Evolutionary conservation across 2,888 invertebrate genomes (phyloP).

Genomic region (Graphium colonna): DNA sequence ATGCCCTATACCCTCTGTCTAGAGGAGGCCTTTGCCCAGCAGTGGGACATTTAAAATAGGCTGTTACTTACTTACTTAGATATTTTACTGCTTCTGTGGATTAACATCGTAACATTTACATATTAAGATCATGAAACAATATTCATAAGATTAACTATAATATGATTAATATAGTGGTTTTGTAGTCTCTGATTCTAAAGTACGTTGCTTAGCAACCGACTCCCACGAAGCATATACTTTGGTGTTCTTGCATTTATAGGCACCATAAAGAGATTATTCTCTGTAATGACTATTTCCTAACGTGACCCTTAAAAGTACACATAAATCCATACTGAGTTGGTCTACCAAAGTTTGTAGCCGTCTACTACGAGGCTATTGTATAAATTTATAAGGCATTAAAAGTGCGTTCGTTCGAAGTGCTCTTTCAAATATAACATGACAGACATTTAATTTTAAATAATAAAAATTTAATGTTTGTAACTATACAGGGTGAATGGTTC

Average conservation of each 20-base stretch:
- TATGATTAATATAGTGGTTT: too few relatives aligned
- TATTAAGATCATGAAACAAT: too few relatives aligned
- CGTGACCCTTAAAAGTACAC: background rate
- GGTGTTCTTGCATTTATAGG: constrained; percentile 15
- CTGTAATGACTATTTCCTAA: constrained; percentile 14
- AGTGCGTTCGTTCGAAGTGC: background rate
- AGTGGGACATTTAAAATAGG: too few relatives aligned
- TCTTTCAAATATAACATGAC: background rate
- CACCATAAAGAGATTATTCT: constrained; percentile 7
- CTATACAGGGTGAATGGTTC: background rate
- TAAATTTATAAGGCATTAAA: background rate
- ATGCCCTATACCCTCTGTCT: too few relatives aligned
- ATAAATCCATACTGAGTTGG: background rate
- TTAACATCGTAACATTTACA: too few relatives aligned
- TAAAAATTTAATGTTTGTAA: background rate
- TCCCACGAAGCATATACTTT: constrained; percentile 9
- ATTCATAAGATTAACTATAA: too few relatives aligned
- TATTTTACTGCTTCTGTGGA: too few relatives aligned
- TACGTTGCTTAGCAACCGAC: constrained; percentile 24
- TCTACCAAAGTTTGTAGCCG: background rate
- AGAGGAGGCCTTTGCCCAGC: too few relatives aligned
- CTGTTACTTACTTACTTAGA: too few relatives aligned
- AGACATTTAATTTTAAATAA: background rate
- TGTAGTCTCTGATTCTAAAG: too few relatives aligned
- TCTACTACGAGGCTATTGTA: background rate